Percentiles rank a stretch among this genome's conserved stretches.
phyloP scores from a whole-genome alignment of 2,113 vertebrate genomes.

The Plecotus auritus region DNA sequence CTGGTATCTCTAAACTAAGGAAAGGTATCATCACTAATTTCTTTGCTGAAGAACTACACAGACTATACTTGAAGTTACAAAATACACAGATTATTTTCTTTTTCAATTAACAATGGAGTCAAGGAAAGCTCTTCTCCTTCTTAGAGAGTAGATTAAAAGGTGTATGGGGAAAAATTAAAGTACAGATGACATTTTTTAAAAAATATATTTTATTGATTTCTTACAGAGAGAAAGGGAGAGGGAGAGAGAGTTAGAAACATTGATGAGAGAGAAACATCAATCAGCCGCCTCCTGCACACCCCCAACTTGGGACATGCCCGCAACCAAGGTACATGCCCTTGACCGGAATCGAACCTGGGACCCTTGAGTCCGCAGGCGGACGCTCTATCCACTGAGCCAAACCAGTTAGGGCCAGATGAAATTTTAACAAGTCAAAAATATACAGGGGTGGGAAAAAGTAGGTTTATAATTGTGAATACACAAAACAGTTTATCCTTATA shows the following conservation, averaged over 20 bases:
- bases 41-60: not conserved
- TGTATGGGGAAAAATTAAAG: not conserved
- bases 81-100: conserved; percentile 11
- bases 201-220: too few relatives aligned
- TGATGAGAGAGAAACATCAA: too few relatives aligned
- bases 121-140: not conserved
- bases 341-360: too few relatives aligned
- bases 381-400: too few relatives aligned
- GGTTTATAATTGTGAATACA: not conserved
- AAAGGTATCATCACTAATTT: not conserved
- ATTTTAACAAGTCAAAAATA: not conserved
- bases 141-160: conserved; percentile 6
- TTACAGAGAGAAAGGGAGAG: too few relatives aligned
- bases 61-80: not conserved
- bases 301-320: too few relatives aligned
- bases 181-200: not conserved
- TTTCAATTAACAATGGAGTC: not conserved
- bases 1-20: not conserved
- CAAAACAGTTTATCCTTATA: not conserved
- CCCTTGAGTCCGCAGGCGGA: too few relatives aligned
- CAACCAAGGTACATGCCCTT: too few relatives aligned
- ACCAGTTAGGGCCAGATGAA: too few relatives aligned
- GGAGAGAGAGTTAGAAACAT: too few relatives aligned
- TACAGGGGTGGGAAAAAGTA: not conserved
- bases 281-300: too few relatives aligned